Evolutionary conservation across 2,888 invertebrate genomes (phyloP).

Genomic region (Biston betularia): DNA sequence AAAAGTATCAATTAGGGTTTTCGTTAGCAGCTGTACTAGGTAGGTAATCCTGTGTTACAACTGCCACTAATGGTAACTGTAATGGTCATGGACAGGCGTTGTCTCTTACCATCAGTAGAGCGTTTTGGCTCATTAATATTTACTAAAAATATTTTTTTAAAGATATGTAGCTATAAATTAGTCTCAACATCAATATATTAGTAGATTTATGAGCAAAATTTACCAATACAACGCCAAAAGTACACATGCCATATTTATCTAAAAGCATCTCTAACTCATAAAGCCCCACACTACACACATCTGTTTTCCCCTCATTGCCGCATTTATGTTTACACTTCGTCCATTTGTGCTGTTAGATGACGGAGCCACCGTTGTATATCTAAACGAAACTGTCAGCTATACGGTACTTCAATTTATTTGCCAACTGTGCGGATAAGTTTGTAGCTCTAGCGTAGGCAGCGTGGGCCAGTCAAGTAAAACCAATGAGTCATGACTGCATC

Average conservation of each 20-base stretch:
- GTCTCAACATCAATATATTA: too few relatives aligned
- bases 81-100: too few relatives aligned
- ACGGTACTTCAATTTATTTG: not conserved
- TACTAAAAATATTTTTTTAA: too few relatives aligned
- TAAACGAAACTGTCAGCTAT: not conserved
- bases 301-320: slow-evolving; percentile 14
- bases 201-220: too few relatives aligned
- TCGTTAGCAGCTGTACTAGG: too few relatives aligned
- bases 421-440: not conserved
- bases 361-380: not conserved
- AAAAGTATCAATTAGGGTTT: too few relatives aligned
- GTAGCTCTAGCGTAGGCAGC: not conserved
- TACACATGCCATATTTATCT: not conserved
- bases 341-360: not conserved
- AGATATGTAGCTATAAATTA: too few relatives aligned
- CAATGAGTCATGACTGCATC: slow-evolving; percentile 18
- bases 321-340: not conserved
- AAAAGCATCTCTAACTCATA: not conserved
- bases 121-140: too few relatives aligned
- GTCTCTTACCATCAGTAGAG: too few relatives aligned
- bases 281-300: not conserved
- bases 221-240: not conserved
- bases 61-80: too few relatives aligned
- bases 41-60: too few relatives aligned
- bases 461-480: slow-evolving; percentile 10